Conservation (phyloP, 2,797 vertebrate genomes). For the Myoxocephalus aenaeus region DNA sequence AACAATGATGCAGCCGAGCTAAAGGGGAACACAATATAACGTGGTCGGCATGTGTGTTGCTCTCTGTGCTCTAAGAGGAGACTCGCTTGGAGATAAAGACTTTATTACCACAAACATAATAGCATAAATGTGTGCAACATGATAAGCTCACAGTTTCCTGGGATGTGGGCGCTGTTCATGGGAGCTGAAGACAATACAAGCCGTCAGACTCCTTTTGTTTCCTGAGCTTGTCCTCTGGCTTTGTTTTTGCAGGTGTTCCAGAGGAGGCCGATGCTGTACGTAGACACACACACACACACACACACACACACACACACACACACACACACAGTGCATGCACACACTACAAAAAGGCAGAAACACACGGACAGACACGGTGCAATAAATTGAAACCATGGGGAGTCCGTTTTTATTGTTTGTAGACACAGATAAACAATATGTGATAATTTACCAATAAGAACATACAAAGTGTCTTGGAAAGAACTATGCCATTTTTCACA, state of each 20-base stretch:
- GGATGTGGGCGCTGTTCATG: constrained; percentile 21
- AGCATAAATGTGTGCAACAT: constrained; percentile 25
- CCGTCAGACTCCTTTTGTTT: constrained; percentile 43
- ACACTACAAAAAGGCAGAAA: constrained; percentile 11
- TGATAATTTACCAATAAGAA: neutral
- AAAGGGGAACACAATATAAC: constrained; percentile 12
- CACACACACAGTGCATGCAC: constrained; percentile 15
- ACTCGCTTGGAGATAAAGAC: neutral
- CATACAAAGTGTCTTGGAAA: neutral
- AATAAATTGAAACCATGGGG: too few species aligned
- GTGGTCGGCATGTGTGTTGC: constrained; percentile 18
- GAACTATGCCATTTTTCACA: neutral
- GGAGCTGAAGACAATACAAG: constrained; percentile 16
- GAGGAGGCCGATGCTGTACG: constrained; percentile 76
- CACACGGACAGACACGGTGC: constrained; percentile 25
- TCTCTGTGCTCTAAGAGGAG: neutral
- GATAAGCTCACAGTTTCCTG: constrained; percentile 41
- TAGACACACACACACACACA: constrained; percentile 42
- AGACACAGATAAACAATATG: constrained; percentile 22
- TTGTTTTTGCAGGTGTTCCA: constrained; percentile 76
- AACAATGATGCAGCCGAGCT: constrained; percentile 57
- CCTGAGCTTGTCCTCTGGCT: constrained; percentile 61
- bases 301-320: constrained; percentile 13
- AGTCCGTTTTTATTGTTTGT: constrained; percentile 30
- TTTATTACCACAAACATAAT: neutral